Percentiles rank a stretch among this genome's conserved stretches.
Conservation (phyloP, 2,888 invertebrate species). For the Erebia epiphron region DNA sequence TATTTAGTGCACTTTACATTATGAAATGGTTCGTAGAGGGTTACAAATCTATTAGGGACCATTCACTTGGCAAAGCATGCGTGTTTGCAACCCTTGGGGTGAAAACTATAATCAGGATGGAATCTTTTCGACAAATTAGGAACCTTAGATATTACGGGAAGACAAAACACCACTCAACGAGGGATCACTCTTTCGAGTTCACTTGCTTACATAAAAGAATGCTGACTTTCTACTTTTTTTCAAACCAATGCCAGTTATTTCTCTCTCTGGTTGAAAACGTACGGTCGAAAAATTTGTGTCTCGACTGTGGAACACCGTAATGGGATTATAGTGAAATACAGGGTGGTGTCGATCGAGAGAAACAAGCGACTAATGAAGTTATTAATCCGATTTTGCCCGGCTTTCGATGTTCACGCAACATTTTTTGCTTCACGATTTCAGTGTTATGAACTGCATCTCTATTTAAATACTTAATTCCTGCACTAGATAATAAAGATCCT, state of each 20-base stretch:
- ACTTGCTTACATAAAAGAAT: neutral
- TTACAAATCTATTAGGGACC: neutral
- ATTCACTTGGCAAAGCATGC: neutral
- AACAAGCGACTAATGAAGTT: constrained; percentile 82
- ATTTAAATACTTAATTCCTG: constrained; percentile 12
- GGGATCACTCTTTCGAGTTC: no score
- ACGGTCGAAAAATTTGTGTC: constrained; percentile 60
- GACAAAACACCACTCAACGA: neutral
- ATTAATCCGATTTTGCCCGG: constrained; percentile 79
- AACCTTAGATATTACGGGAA: neutral
- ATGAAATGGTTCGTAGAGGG: no score
- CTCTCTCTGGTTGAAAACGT: constrained; percentile 49
- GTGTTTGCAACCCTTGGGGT: neutral
- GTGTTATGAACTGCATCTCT: constrained; percentile 50
- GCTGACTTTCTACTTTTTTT: neutral
- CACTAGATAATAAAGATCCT: neutral
- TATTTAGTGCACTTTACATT: neutral
- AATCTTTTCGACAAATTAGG: neutral
- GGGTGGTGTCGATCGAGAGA: constrained; percentile 77
- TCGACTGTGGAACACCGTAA: constrained; percentile 64
- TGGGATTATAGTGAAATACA: constrained; percentile 81
- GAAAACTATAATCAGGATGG: neutral
- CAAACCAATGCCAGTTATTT: constrained; percentile 13
- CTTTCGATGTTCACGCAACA: constrained; percentile 66
- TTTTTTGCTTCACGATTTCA: constrained; percentile 54